Percentiles rank a stretch among this genome's conserved stretches.
Evolutionary conservation across 2,888 invertebrate species (phyloP).

Genomic region (Drepana falcataria): DNA sequence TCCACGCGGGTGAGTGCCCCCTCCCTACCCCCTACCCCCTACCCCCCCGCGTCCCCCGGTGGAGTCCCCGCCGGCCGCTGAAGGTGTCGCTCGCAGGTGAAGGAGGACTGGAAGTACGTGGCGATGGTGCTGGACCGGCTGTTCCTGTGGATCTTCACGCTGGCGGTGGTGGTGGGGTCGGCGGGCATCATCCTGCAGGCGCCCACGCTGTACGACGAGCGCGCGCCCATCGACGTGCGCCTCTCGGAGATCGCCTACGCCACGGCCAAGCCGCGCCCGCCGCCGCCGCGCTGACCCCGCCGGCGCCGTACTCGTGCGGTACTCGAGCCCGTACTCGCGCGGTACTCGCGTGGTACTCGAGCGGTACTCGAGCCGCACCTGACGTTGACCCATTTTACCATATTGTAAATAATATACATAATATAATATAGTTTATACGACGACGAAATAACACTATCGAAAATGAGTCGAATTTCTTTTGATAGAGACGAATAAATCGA

Average conservation of each 20-base stretch:
- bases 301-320: too few species aligned
- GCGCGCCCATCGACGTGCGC: conserved; percentile 91
- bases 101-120: conserved; percentile 99
- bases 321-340: too few species aligned
- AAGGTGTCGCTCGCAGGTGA: conserved; percentile 79
- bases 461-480: conserved; percentile 72
- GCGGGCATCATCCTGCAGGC: conserved; percentile 97
- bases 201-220: conserved; percentile 95
- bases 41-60: background rate
- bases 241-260: conserved; percentile 94
- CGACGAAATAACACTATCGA: conserved; percentile 60
- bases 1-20: conserved; percentile 86
- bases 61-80: background rate
- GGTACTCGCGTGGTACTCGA: too few species aligned
- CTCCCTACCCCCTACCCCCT: background rate
- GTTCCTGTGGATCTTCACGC: conserved; percentile 97
- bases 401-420: conserved; percentile 54
- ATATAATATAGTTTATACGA: conserved; percentile 68
- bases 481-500: conserved; percentile 71
- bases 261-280: conserved; percentile 87
- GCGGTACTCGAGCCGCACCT: conserved; percentile 9
- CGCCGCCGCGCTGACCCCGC: conserved; percentile 45
- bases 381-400: conserved; percentile 34
- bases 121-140: conserved; percentile 98
- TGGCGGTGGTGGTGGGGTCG: conserved; percentile 95